Evolutionary conservation across 2,113 vertebrate species (phyloP).

Genomic region (Nothoprocta pentlandii): DNA sequence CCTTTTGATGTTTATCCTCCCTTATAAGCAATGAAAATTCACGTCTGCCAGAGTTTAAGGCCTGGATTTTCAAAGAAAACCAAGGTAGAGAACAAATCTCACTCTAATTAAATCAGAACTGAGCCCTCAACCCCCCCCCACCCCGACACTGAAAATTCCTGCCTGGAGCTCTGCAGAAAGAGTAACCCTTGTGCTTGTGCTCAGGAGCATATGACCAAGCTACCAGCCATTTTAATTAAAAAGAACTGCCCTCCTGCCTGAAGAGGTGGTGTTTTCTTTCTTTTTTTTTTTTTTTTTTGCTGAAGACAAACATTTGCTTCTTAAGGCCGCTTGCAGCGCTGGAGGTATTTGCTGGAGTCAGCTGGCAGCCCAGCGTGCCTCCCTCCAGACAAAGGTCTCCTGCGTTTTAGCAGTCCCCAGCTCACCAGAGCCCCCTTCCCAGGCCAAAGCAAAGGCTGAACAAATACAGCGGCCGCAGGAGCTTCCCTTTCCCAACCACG

Average conservation of each 20-base stretch:
- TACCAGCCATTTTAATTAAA: constrained; percentile 65
- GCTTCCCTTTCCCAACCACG: background rate
- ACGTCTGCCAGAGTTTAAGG: background rate
- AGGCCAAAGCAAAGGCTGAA: constrained; percentile 45
- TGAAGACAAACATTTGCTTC: constrained; percentile 65
- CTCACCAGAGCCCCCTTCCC: constrained; percentile 28
- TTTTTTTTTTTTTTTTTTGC: constrained; percentile 5
- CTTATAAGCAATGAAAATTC: constrained; percentile 26
- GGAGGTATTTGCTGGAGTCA: constrained; percentile 41
- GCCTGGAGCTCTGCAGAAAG: constrained; percentile 36
- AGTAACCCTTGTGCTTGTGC: constrained; percentile 34
- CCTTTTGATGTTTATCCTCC: constrained; percentile 46
- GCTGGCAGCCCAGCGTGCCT: constrained; percentile 19
- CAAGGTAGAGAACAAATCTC: constrained; percentile 28
- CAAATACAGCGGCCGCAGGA: constrained; percentile 41
- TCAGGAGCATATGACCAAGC: constrained; percentile 49
- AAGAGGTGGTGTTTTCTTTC: background rate
- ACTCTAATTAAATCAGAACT: constrained; percentile 42
- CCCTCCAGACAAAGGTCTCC: constrained; percentile 32
- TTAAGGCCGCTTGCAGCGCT: background rate
- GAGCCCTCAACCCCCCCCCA: background rate
- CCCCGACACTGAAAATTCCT: constrained; percentile 16
- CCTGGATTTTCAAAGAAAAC: constrained; percentile 28
- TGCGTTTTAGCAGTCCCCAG: constrained; percentile 36
- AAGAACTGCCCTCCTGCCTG: constrained; percentile 19